Evolutionary conservation across 2,888 invertebrate genomes (phyloP), one percentile per base, ranked within the genome.

Genomic region (Blera fallax): DNA sequence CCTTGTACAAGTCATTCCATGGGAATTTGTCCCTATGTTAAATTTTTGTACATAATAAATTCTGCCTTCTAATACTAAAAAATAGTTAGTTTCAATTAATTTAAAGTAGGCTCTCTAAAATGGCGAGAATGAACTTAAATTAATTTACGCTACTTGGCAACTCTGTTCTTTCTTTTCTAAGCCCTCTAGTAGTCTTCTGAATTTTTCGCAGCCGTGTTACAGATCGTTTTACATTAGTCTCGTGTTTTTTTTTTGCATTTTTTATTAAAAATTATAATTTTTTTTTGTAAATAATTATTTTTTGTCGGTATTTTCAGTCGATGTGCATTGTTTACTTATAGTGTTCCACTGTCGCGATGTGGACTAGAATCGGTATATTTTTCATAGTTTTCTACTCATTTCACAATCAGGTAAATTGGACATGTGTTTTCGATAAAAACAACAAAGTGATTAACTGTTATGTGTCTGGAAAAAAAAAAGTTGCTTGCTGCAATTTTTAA

Each of bases 311-410:
- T 5, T 50, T 65, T 2, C 21, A 10, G 8, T 37, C 37, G n/a
- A 37, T 67, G 65, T 37, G 10, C 24, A 24, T 37, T 27, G 24
- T 52, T 37, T 37, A 27, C 37, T 37, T 52, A 24, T 24, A 50
- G 34, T 14, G 34, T 37, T 32, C 43, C 45, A 43, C 45, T 45
- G 18, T 24, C 60, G 24, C 18, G 14, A 78, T 78, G 78, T 70
- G 54, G 78, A 5, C 56, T n/a, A 14, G n/a, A 54, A 27, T 56
- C 52, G 62, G 54, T 2, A 10, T 70, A 18, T 34, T 78, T 18
- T 21, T 54, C 6, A 32, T 70, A 34, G 8, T 56, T 27, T 18
- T 78, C n/a, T 14, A 21, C 8, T 45, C 62, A 34, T 4, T 70
- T 3, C n/a, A 14, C 14, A 18, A 7, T 8, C 62, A 54, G 62